Evolutionary conservation across 2,113 vertebrate genomes (phyloP).

Genomic region (Siniperca knerii): DNA sequence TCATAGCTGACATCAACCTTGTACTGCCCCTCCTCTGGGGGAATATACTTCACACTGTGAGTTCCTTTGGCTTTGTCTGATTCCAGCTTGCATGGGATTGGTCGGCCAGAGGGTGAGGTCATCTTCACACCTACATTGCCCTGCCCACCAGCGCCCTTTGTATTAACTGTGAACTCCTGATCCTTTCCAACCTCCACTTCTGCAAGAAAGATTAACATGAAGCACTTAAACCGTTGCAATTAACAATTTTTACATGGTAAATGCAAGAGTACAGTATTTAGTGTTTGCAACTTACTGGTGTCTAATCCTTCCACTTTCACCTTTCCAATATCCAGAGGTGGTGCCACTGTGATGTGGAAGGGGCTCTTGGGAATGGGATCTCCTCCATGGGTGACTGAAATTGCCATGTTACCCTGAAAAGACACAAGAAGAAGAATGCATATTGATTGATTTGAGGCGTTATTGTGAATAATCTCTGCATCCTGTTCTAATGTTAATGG

Average conservation of each 20-base stretch:
- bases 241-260: neutral
- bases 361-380: constrained; percentile 93
- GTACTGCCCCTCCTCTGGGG: constrained; percentile 93
- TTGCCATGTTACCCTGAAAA: constrained; percentile 89
- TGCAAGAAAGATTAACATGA: constrained; percentile 63
- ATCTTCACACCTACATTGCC: constrained; percentile 93
- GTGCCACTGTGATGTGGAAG: constrained; percentile 89
- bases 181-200: constrained; percentile 93
- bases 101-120: constrained; percentile 90
- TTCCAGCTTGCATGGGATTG: constrained; percentile 93
- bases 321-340: constrained; percentile 88
- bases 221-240: neutral
- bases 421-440: constrained; percentile 10
- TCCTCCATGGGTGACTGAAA: constrained; percentile 89
- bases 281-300: constrained; percentile 86
- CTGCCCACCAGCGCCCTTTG: constrained; percentile 91
- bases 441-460: neutral
- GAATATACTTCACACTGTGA: constrained; percentile 91
- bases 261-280: constrained; percentile 22
- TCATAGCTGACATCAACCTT: constrained; percentile 95
- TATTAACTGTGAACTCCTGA: constrained; percentile 91
- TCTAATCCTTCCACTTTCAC: constrained; percentile 93
- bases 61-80: constrained; percentile 86
- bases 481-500: neutral
- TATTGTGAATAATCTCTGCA: constrained; percentile 16